Base-by-base conservation (phyloP, 2,888 invertebrate species). In the Tolmerus cingulatus region DNA sequence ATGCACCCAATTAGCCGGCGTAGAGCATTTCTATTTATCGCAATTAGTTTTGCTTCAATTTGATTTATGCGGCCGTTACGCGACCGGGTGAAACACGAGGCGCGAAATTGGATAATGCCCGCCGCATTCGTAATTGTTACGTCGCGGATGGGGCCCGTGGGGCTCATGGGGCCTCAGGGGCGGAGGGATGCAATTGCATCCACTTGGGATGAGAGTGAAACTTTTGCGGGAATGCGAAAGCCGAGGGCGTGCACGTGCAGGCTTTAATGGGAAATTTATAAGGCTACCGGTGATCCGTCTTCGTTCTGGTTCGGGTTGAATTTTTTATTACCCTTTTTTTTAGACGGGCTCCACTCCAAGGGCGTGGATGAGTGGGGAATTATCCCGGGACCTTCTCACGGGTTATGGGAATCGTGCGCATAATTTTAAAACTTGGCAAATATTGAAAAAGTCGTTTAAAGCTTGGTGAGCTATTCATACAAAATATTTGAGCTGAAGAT, bases 31-130 rank as follows among this genome's bases (percentile, higher is more conserved):
- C 55, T 34, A 86, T 86, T 86, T 76, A 27, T 30, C 77, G 86
- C 86, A 86, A 86, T 86, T 86, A 86, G 86, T 74, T 77, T 46
- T 37, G 76, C 46, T 82, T 27, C n/a, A 77, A 76, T 86, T 76
- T 30, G 76, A 74, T 43, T 74, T 74, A 86, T 86, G n/a, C 76
- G 37, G n/a, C 34, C 30, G 74, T 55, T 55, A 16, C 19, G 46
- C 46, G 81, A 9, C 16, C 40, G 79, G 40, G 40, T 46, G 74
- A 16, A 27, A 27, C 30, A 76, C 76, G 76, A 34, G 16, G 34
- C 34, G 34, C 76, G 40, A 40, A 76, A 34, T 76, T 34, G 34
- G 37, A 76, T 34, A 76, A 76, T 27, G 3, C n/a, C 76, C 40
- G 37, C 76, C n/a, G 37, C n/a, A 37, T n/a, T 76, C 5, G 34